Conservation (phyloP, 2,797 vertebrate genomes). For the Decapterus maruadsi region DNA sequence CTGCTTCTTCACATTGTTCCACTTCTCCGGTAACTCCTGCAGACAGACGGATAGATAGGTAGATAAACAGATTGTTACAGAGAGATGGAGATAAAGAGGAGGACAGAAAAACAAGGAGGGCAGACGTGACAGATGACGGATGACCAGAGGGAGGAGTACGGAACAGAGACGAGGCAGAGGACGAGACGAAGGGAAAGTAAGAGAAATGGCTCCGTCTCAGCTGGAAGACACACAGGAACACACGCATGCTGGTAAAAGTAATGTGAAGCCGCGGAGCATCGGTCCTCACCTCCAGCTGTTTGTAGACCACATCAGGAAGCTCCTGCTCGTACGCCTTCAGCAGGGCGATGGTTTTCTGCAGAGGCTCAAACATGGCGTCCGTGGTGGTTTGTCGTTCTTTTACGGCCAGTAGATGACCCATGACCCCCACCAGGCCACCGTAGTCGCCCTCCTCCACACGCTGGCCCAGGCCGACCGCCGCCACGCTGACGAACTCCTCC, state of each 20-base stretch:
- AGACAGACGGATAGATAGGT: conserved; percentile 10
- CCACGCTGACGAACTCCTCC: conserved; percentile 86
- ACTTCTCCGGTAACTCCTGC: conserved; percentile 95
- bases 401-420: conserved; percentile 91
- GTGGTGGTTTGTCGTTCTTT: conserved; percentile 90
- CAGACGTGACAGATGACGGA: conserved; percentile 39
- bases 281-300: conserved; percentile 90
- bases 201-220: conserved; percentile 30
- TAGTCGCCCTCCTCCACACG: conserved; percentile 90
- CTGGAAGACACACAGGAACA: conserved; percentile 7
- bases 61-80: conserved; percentile 2
- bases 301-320: conserved; percentile 89
- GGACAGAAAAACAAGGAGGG: conserved; percentile 14
- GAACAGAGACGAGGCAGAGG: conserved; percentile 16
- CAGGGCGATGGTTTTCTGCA: conserved; percentile 92
- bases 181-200: conserved; percentile 26
- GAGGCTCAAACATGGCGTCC: conserved; percentile 93
- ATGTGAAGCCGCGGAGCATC: conserved; percentile 23
- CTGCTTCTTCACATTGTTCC: conserved; percentile 91
- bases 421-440: conserved; percentile 88
- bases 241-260: conserved; percentile 10
- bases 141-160: conserved; percentile 12
- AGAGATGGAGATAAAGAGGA: conserved; percentile 3
- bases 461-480: conserved; percentile 83
- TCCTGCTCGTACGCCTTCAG: conserved; percentile 92